Evolutionary conservation across 2,113 vertebrate species (phyloP).

Genomic region (Peromyscus maniculatus): DNA sequence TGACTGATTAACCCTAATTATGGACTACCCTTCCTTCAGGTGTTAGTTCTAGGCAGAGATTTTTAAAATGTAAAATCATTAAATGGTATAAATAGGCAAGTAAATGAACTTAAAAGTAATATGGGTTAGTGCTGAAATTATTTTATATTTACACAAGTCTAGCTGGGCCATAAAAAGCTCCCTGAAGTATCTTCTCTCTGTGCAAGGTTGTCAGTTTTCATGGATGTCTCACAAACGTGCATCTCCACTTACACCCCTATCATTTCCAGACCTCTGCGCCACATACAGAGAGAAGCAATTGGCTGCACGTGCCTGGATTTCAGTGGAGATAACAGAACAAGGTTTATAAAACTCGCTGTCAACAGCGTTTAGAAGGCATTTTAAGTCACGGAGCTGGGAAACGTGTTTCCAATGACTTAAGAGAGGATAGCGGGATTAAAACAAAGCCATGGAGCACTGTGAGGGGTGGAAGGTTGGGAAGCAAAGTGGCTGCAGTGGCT

Average conservation of each 20-base stretch:
- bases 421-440: background rate
- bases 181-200: background rate
- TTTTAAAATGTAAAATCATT: conserved; percentile 3
- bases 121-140: background rate
- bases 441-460: background rate
- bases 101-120: background rate
- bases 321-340: background rate
- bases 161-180: background rate
- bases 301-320: background rate
- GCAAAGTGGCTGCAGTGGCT: background rate
- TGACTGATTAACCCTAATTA: background rate
- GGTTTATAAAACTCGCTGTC: background rate
- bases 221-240: conserved; percentile 7
- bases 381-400: background rate
- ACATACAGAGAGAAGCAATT: background rate
- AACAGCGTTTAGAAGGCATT: background rate
- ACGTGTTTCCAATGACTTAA: background rate
- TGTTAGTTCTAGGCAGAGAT: background rate
- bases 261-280: background rate
- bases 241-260: background rate
- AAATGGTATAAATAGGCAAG: background rate
- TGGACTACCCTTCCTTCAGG: background rate
- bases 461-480: background rate
- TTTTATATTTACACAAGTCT: background rate
- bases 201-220: background rate